These are phyloP conservation scores for Corvus cornix DNA, from an alignment of 2,113 vertebrate genomes.

Conservation along the genomic window DNA sequence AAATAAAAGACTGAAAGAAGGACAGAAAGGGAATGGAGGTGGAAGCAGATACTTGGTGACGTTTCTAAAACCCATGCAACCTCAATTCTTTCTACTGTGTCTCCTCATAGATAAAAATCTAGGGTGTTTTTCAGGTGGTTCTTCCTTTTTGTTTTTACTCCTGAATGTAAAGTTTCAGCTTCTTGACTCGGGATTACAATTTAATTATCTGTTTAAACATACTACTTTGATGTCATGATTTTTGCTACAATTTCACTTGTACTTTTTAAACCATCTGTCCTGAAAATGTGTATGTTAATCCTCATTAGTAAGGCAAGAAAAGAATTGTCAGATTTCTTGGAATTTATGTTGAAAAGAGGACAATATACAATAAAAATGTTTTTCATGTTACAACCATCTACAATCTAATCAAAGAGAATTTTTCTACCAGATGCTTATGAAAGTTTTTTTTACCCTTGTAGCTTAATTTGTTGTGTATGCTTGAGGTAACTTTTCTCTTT, in stretches of 20 bases:
- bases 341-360: not conserved
- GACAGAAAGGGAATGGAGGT: not conserved
- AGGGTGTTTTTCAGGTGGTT: not conserved
- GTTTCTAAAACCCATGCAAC: constrained; percentile 14
- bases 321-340: not conserved
- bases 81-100: not conserved
- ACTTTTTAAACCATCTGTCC: not conserved
- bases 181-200: not conserved
- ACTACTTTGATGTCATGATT: not conserved
- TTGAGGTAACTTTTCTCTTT: not conserved
- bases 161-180: not conserved
- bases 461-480: not conserved
- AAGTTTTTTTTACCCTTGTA: not conserved
- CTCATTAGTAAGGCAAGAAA: not conserved
- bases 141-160: not conserved
- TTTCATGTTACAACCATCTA: not conserved
- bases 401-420: not conserved
- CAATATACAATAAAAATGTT: not conserved
- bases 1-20: constrained; percentile 44
- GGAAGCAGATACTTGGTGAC: not conserved
- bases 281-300: not conserved
- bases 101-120: not conserved
- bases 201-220: not conserved
- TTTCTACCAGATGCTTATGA: not conserved
- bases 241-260: not conserved